These are phyloP conservation scores for Calycopis cecrops DNA, from an alignment of 1,140 invertebrate species.

Conservation along the genomic window DNA sequence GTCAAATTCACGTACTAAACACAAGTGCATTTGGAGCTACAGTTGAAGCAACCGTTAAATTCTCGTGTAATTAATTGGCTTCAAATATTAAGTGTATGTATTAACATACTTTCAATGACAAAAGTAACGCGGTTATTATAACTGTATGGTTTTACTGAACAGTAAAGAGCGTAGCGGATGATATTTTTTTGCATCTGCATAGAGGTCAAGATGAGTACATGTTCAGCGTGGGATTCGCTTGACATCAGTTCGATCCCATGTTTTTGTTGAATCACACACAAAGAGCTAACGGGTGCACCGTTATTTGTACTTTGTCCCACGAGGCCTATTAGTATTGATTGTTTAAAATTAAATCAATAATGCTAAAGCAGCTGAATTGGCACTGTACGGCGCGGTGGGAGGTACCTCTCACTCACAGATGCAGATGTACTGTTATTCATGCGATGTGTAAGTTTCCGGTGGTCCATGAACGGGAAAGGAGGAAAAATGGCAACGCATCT, in stretches of 20 bases:
- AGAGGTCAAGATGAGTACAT: slow-evolving; percentile 36
- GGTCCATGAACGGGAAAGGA: no score
- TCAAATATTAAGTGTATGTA: slow-evolving; percentile 5
- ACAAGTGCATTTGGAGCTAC: no score
- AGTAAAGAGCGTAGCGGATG: slow-evolving; percentile 32
- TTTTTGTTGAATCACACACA: slow-evolving; percentile 33
- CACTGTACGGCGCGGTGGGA: no score
- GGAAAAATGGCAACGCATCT: no score
- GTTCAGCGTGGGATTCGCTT: slow-evolving; percentile 48
- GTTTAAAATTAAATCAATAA: no score
- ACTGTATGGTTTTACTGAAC: slow-evolving; percentile 24
- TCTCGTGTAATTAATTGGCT: no score
- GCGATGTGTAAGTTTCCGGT: no score
- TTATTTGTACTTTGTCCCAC: slow-evolving; percentile 38
- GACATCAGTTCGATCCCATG: slow-evolving; percentile 30
- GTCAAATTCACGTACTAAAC: no score
- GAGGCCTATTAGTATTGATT: not conserved
- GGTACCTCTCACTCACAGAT: no score
- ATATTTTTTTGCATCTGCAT: slow-evolving; percentile 39
- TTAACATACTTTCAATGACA: not conserved
- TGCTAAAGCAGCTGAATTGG: no score
- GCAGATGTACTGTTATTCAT: no score
- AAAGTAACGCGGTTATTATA: slow-evolving; percentile 15
- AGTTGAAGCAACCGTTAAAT: no score
- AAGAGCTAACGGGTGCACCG: slow-evolving; percentile 33